phyloP scores from a whole-genome alignment of 2,797 vertebrate genomes.

The Cyclura pinguis region DNA sequence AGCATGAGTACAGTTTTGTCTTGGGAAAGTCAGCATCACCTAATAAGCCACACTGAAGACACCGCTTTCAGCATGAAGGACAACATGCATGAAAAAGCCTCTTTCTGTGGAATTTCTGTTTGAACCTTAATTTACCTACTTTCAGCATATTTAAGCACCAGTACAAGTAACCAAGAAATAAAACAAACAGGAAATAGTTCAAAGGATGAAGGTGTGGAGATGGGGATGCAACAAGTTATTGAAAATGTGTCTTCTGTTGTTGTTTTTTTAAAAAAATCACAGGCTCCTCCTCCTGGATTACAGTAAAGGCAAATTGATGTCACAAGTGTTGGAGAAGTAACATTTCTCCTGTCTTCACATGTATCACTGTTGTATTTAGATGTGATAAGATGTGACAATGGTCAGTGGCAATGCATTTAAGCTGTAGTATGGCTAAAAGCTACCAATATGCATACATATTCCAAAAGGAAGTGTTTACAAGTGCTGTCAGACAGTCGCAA shows the following conservation, averaged over 20 bases:
- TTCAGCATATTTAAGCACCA: background rate
- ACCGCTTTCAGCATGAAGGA: background rate
- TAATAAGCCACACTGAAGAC: background rate
- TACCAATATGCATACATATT: background rate
- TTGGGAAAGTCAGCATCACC: background rate
- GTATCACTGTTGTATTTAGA: background rate
- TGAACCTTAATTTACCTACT: background rate
- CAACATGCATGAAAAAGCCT: background rate
- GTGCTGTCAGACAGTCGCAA: conserved; percentile 1
- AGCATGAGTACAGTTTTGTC: too few relatives aligned
- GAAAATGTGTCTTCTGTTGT: too few relatives aligned
- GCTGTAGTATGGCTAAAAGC: background rate
- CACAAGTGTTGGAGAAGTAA: background rate
- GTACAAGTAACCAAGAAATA: background rate
- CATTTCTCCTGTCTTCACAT: background rate
- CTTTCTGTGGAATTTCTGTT: background rate
- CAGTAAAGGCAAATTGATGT: background rate
- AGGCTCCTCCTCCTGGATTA: too few relatives aligned
- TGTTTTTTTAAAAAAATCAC: background rate
- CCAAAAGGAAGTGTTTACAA: conserved; percentile 36
- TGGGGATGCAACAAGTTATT: too few relatives aligned
- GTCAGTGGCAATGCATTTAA: background rate
- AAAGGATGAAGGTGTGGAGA: too few relatives aligned
- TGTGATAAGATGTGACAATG: background rate
- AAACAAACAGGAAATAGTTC: background rate